phyloP scores from a whole-genome alignment of 2,797 vertebrate species.

The Podargus strigoides region DNA sequence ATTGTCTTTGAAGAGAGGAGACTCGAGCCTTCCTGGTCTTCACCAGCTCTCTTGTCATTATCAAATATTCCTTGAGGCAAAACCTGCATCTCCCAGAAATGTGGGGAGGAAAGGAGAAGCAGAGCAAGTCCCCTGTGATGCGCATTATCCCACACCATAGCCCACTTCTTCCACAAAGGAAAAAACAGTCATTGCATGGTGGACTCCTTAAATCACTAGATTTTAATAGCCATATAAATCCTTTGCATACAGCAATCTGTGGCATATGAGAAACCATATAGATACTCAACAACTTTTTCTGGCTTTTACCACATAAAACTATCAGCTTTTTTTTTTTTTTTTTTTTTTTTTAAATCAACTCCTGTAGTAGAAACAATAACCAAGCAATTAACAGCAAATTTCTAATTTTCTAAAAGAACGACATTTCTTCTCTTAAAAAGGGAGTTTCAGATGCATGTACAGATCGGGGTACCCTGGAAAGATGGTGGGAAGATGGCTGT shows the following conservation, averaged over 20 bases:
- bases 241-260: conserved; percentile 34
- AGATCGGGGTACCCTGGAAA: not conserved
- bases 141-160: not conserved
- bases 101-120: not conserved
- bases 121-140: not conserved
- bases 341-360: not conserved
- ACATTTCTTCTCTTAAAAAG: conserved; percentile 13
- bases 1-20: not conserved
- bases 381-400: conserved; percentile 37
- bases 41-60: not conserved
- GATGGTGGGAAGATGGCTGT: not conserved
- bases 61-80: not conserved
- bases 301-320: conserved; percentile 19
- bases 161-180: not conserved
- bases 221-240: conserved; percentile 65
- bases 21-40: not conserved
- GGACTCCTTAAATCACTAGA: conserved; percentile 23
- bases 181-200: not conserved
- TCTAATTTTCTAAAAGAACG: conserved; percentile 36
- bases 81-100: not conserved
- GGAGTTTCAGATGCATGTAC: not conserved
- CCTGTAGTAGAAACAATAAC: conserved; percentile 43
- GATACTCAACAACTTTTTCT: not conserved
- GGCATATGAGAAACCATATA: conserved; percentile 23
- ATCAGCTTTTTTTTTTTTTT: not conserved